Percentiles rank a stretch among this genome's conserved stretches.
These are phyloP conservation scores for Accipiter virgatus DNA, from an alignment of 2,113 vertebrate species.

Conservation along the genomic window DNA sequence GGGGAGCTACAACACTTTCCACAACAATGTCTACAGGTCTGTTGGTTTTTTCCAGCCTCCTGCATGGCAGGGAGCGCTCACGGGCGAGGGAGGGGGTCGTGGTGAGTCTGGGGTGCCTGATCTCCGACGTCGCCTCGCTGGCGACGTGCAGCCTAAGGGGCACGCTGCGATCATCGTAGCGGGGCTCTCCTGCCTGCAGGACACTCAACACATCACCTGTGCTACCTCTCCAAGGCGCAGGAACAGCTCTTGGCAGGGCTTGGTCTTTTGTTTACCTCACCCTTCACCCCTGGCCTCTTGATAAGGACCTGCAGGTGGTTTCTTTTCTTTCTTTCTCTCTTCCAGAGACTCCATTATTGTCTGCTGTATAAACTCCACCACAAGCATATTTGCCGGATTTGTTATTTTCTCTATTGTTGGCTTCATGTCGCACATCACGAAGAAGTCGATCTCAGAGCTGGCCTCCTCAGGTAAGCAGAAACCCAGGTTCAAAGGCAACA, in stretches of 20 bases:
- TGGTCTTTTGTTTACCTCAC: neutral
- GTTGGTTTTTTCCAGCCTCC: neutral
- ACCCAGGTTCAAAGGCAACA: neutral
- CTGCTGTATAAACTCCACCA: constrained; percentile 88
- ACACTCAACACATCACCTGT: rapidly evolving
- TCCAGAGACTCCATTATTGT: constrained; percentile 88
- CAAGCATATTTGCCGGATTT: constrained; percentile 88
- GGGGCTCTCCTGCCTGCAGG: neutral
- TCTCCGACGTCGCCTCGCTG: rapidly evolving
- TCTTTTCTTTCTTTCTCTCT: neutral
- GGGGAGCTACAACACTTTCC: constrained; percentile 89
- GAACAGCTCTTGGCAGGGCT: neutral
- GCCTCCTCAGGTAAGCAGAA: constrained; percentile 83
- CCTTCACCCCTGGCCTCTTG: neutral
- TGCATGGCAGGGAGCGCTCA: rapidly evolving
- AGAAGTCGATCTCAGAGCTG: constrained; percentile 85
- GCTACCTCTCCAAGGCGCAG: neutral
- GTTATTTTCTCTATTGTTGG: constrained; percentile 94
- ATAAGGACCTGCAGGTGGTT: neutral
- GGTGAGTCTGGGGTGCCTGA: neutral
- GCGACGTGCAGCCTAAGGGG: neutral
- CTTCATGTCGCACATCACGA: constrained; percentile 89
- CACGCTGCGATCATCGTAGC: rapidly evolving
- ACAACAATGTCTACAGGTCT: constrained; percentile 89
- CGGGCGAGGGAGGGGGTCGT: rapidly evolving